Conservation (phyloP, 2,888 invertebrate genomes). For the Tachina fera region DNA sequence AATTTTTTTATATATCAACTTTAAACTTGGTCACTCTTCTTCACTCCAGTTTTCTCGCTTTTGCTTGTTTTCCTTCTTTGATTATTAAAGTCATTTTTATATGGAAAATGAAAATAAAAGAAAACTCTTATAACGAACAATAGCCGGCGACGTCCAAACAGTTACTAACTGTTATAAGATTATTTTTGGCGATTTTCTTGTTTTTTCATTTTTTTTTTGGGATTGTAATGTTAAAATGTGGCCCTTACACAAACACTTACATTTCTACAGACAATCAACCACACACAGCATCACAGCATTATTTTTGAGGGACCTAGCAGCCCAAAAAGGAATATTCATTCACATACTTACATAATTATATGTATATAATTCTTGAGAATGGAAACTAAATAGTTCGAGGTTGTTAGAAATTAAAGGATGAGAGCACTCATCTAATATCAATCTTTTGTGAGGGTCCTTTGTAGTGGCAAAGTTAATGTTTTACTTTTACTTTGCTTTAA, state of each 20-base stretch:
- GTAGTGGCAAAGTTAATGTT: slow-evolving; percentile 47
- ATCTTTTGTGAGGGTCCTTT: slow-evolving; percentile 37
- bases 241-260: slow-evolving; percentile 74
- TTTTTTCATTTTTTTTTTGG: slow-evolving; percentile 37
- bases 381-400: slow-evolving; percentile 7
- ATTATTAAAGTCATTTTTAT: background rate
- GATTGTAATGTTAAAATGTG: slow-evolving; percentile 74
- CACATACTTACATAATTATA: no score
- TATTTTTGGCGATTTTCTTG: slow-evolving; percentile 75
- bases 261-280: background rate
- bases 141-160: slow-evolving; percentile 80
- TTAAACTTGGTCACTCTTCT: slow-evolving; percentile 1
- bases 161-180: slow-evolving; percentile 79
- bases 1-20: slow-evolving; percentile 1
- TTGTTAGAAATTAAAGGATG: slow-evolving; percentile 34
- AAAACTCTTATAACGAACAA: slow-evolving; percentile 69
- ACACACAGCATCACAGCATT: slow-evolving; percentile 49
- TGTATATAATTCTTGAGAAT: background rate
- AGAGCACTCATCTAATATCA: slow-evolving; percentile 48
- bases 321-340: background rate
- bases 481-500: slow-evolving; percentile 34
- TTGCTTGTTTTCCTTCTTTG: slow-evolving; percentile 20
- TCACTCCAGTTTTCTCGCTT: slow-evolving; percentile 21
- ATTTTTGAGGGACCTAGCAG: background rate
- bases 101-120: background rate